Evolutionary conservation across 2,797 vertebrate species (phyloP), one percentile per base, ranked within the genome.

Genomic region (Ptychadena robeensis): DNA sequence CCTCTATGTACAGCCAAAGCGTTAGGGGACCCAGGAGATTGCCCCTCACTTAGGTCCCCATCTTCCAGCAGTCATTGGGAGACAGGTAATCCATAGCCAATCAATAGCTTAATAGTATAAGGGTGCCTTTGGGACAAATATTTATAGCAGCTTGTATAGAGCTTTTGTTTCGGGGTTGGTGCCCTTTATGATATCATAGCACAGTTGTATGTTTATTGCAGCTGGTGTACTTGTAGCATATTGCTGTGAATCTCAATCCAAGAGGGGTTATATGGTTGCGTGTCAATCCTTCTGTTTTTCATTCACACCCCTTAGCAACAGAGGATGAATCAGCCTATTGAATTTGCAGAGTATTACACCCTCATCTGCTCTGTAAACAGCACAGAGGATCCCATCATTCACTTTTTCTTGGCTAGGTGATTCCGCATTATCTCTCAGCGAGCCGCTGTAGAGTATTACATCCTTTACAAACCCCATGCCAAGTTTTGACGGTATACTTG

Each of bases 251-350:
- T 48, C 40, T 4, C 7, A 25, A n/a, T n/a, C 27, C 59, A 9
- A 18, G 63, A 35, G 35, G 25, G 27, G 8, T 30, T 38, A 81
- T 34, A 15, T 78, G 74, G 38, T 83, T 79, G 67, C 61, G 61
- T 73, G 82, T 83, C 68, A 73, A 22, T 72, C 65, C 37, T 72
- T 32, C 30, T 28, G 44, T 31, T 71, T 73, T 22, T 53, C 32
- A 67, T 65, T 53, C 57, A 37, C 44, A 28, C 35, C 70, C 70
- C 44, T 40, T 37, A n/a, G 35, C 31, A 73, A 38, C 27, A 69
- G 53, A 34, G 28, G 69, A 66, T 78, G 69, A 78, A 67, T 79
- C 69, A 79, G 48, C 37, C 61, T 64, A 22, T 2, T 66, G 40
- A 31, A 61, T n/a, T 28, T 79, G 61, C 63, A 83, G 61, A 67